These are phyloP conservation scores for Andricus curvator DNA, from an alignment of 2,888 invertebrate genomes.

Conservation along the genomic window DNA sequence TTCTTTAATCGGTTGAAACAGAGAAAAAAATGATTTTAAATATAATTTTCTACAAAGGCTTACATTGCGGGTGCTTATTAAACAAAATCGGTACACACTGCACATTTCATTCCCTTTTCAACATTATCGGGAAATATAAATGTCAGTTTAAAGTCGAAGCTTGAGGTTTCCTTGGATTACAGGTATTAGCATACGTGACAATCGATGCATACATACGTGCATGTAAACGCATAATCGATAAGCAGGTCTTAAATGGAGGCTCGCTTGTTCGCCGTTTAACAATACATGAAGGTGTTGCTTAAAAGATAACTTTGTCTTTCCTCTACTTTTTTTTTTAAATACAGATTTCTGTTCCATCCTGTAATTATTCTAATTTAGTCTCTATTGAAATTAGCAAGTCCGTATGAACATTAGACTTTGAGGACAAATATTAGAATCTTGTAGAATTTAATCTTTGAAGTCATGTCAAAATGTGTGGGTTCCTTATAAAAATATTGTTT, in stretches of 20 bases:
- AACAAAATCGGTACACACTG: not conserved
- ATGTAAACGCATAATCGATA: slow-evolving; percentile 38
- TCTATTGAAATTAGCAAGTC: not conserved
- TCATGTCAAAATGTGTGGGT: not conserved
- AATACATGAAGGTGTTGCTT: slow-evolving; percentile 23
- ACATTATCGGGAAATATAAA: slow-evolving; percentile 29
- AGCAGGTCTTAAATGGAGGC: slow-evolving; percentile 23
- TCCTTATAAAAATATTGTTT: not conserved
- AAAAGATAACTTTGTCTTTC: slow-evolving; percentile 27
- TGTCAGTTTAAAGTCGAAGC: slow-evolving; percentile 29
- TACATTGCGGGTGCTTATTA: not conserved
- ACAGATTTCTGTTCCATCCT: slow-evolving; percentile 4
- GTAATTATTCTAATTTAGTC: not conserved
- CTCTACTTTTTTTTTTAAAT: slow-evolving; percentile 7
- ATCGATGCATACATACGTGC: slow-evolving; percentile 29
- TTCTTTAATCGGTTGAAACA: not conserved
- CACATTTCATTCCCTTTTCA: not conserved
- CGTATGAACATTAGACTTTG: not conserved
- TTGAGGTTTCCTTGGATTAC: slow-evolving; percentile 31
- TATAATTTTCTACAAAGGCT: not conserved
- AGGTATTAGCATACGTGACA: slow-evolving; percentile 30
- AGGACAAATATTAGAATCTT: too few species aligned
- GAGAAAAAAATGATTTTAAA: not conserved
- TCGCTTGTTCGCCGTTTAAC: slow-evolving; percentile 22
- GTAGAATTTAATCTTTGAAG: not conserved